phyloP scores from a whole-genome alignment of 2,888 invertebrate genomes.

The Lordiphosa fenestrarum region DNA sequence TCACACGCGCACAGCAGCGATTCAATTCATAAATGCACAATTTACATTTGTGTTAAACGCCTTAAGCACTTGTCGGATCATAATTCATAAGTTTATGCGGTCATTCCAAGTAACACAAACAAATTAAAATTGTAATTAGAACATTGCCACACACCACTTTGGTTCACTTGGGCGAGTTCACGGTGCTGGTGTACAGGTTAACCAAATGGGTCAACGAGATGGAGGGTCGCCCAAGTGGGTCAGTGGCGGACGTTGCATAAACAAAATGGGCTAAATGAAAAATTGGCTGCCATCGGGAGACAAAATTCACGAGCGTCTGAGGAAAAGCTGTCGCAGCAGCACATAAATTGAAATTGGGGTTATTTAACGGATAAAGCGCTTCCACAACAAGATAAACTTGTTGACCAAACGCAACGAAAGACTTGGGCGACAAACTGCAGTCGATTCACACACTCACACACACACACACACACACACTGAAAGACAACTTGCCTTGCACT shows the following conservation, averaged over 20 bases:
- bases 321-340: conserved; percentile 37
- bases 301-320: conserved; percentile 34
- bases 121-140: conserved; percentile 57
- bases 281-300: conserved; percentile 31
- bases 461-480: conserved; percentile 17
- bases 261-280: conserved; percentile 25
- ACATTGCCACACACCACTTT: conserved; percentile 52
- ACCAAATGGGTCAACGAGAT: conserved; percentile 50
- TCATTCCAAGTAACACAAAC: conserved; percentile 44
- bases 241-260: conserved; percentile 29
- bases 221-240: conserved; percentile 22
- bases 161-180: conserved; percentile 22
- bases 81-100: conserved; percentile 47
- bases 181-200: conserved; percentile 14
- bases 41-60: conserved; percentile 31
- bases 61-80: conserved; percentile 16
- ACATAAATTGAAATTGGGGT: conserved; percentile 56
- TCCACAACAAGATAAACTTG: conserved; percentile 54
- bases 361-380: conserved; percentile 59
- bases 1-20: conserved; percentile 35
- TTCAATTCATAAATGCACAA: conserved; percentile 22
- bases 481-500: conserved; percentile 62
- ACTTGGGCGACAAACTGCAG: conserved; percentile 52
- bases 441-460: too few species aligned
- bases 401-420: conserved; percentile 46